phyloP scores from a whole-genome alignment of 2,797 vertebrate genomes.

The Phylloscopus collybita region DNA sequence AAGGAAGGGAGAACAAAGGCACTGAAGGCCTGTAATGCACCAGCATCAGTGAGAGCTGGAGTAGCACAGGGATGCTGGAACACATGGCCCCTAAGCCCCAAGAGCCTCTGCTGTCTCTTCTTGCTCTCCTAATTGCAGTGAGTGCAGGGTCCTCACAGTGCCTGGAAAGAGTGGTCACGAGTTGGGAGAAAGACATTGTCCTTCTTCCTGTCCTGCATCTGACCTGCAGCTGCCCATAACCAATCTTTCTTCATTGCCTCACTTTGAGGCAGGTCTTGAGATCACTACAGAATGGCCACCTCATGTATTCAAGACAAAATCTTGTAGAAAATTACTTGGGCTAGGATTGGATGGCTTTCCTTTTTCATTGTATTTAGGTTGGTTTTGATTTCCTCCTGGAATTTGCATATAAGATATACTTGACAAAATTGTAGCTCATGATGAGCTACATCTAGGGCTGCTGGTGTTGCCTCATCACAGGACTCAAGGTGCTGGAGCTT shows the following conservation, averaged over 20 bases:
- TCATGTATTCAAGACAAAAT: neutral
- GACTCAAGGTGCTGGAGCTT: neutral
- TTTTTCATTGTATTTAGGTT: neutral
- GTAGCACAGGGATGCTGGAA: neutral
- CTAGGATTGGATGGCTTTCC: neutral
- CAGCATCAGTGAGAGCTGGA: neutral
- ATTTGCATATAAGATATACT: neutral
- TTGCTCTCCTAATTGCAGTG: neutral
- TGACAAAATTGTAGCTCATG: neutral
- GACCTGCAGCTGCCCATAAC: neutral
- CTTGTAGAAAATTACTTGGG: neutral
- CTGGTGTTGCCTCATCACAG: neutral
- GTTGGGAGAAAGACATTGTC: neutral
- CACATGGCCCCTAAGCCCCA: fast-evolving
- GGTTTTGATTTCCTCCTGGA: neutral
- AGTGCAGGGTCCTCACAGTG: neutral
- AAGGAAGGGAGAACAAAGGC: constrained; percentile 38
- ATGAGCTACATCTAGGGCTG: neutral
- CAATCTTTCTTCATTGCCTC: neutral
- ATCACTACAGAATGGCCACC: neutral
- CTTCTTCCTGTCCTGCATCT: neutral
- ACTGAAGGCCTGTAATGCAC: neutral
- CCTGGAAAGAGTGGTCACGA: neutral
- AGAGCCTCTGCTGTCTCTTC: neutral
- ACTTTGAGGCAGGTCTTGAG: neutral